Conservation (phyloP, 1,140 invertebrate genomes). For the Drosophila hydei region DNA sequence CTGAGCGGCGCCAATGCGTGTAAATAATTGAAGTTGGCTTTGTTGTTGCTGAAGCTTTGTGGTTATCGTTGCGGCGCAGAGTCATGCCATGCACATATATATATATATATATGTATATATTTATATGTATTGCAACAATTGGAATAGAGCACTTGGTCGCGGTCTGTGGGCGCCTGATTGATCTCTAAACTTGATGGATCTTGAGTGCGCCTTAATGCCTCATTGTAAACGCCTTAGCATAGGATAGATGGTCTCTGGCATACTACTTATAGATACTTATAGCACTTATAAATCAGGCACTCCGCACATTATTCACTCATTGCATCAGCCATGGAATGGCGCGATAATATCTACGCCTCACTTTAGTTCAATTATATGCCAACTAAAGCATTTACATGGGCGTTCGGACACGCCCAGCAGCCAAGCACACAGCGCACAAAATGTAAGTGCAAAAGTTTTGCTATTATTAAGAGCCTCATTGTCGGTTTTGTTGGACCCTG, state of each 20-base stretch:
- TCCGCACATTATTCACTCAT: constrained; percentile 29
- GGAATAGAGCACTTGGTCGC: constrained; percentile 22
- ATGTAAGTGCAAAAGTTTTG: constrained; percentile 77
- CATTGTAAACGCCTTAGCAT: constrained; percentile 38
- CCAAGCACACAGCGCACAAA: constrained; percentile 35
- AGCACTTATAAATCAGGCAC: constrained; percentile 41
- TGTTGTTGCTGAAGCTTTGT: constrained; percentile 31
- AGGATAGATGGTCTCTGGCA: neutral
- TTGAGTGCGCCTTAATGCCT: constrained; percentile 44
- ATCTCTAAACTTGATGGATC: constrained; percentile 53
- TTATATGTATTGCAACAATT: neutral
- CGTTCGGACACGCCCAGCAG: constrained; percentile 35
- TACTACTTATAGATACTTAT: neutral
- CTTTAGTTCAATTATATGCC: constrained; percentile 41
- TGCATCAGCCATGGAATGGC: constrained; percentile 15
- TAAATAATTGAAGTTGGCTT: constrained; percentile 49
- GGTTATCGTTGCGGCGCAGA: constrained; percentile 21
- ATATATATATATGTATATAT: neutral
- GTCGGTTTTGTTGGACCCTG: constrained; percentile 76
- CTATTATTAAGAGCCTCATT: constrained; percentile 78
- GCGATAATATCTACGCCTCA: constrained; percentile 33
- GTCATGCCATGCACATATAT: constrained; percentile 7
- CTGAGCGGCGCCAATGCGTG: constrained; percentile 4
- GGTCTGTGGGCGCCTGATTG: constrained; percentile 31
- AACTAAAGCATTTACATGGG: constrained; percentile 63